Conservation (phyloP, 2,888 invertebrate species). For the Drosophila anomelani region DNA sequence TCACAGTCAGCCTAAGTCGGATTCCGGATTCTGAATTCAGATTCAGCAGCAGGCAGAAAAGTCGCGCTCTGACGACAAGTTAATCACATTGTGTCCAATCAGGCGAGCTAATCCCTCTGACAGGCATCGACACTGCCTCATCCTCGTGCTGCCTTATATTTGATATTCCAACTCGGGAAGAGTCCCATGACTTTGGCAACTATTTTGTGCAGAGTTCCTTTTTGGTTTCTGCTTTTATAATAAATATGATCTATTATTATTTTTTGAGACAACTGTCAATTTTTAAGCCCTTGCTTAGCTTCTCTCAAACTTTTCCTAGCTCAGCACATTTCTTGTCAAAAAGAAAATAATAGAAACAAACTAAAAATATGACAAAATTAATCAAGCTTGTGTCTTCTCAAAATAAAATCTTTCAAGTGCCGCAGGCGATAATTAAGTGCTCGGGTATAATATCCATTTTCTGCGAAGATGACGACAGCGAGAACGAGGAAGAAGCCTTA, state of each 20-base stretch:
- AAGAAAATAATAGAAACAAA: no score
- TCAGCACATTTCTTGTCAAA: background rate
- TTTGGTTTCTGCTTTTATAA: background rate
- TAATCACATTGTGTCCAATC: slow-evolving; percentile 83
- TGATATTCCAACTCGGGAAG: slow-evolving; percentile 5
- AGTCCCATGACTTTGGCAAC: background rate
- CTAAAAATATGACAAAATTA: background rate
- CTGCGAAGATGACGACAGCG: background rate
- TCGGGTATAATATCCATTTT: background rate
- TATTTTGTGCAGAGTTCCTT: background rate
- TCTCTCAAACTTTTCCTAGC: background rate
- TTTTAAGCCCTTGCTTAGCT: background rate
- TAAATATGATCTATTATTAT: no score
- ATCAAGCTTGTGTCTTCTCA: background rate
- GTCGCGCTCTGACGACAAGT: slow-evolving; percentile 67
- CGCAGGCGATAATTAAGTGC: background rate
- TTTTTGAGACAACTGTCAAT: background rate
- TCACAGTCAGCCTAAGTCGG: slow-evolving; percentile 32
- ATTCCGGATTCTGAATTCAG: slow-evolving; percentile 18
- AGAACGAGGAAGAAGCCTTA: background rate
- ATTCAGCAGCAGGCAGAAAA: slow-evolving; percentile 3
- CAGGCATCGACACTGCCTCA: slow-evolving; percentile 38
- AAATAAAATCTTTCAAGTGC: background rate
- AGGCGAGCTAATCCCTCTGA: slow-evolving; percentile 79
- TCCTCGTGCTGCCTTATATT: slow-evolving; percentile 17